Evolutionary conservation across 2,113 vertebrate genomes (phyloP), one percentile per base, ranked within the genome.

Genomic region (Halichoeres trimaculatus): DNA sequence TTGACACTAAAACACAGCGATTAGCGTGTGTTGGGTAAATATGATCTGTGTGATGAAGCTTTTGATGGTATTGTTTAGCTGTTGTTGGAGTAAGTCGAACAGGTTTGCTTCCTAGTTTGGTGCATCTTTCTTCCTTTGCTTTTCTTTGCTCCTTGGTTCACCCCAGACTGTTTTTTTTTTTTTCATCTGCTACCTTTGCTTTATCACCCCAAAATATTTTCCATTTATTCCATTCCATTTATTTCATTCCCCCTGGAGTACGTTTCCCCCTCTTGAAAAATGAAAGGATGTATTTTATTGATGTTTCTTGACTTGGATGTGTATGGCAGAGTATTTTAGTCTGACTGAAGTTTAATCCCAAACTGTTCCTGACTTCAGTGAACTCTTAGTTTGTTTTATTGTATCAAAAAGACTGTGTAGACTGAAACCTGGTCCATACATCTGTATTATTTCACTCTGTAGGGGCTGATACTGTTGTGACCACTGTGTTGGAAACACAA

Each of bases 1-100:
- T 5, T 51, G 24, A 52, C 36, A 23, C 45, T 23, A 19, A 76
- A 47, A 47, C 34, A 36, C 2, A 57, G 63, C 38, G 73, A 58
- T 70, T 55, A 45, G 35, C 22, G 36, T 23, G 47, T 17, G 14
- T n/a, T 35, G 47, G 23, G 9, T 82, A 69, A 69, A 73, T 62
- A 2, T 56, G 53, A 40, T 43, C 30, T 57, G 17, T 68, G 52
- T 62, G 36, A 76, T 26, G 26, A 62, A 22, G 64, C 34, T 19
- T 43, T 19, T 50, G 30, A 36, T 20, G 14, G 41, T 4, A 20
- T 23, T 43, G 59, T 50, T 58, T n/a, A 20, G 38, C 14, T 53
- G 24, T 35, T 35, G n/a, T 50, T 55, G 24, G 30, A 57, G 38
- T 26, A 10, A 26, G 2, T 45, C 8, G 26, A 19, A 23, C 2